phyloP scores from a whole-genome alignment of 2,113 vertebrate species.

The Larimichthys polyactis region DNA sequence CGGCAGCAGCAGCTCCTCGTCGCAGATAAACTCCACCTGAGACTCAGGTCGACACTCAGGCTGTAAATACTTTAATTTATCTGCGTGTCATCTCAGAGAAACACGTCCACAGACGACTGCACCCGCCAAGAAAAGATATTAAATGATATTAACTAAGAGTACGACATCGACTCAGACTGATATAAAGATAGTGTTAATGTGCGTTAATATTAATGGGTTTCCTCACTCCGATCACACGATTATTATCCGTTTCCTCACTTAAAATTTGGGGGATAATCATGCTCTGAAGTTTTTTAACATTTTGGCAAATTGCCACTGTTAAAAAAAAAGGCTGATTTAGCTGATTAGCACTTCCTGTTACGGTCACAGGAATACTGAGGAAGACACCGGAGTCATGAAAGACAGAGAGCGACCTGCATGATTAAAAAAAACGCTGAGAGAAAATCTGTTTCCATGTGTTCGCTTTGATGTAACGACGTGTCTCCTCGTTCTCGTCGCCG shows the following conservation, averaged over 20 bases:
- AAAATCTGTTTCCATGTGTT: not conserved
- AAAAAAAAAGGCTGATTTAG: not conserved
- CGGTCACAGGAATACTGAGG: not conserved
- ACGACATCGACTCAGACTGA: too few species aligned
- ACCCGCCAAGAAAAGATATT: too few species aligned
- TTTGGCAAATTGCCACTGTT: not conserved
- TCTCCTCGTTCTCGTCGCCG: not conserved
- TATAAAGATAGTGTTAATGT: too few species aligned
- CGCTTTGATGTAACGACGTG: not conserved
- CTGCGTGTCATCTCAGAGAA: not conserved
- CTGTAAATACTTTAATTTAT: constrained; percentile 61
- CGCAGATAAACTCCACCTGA: constrained; percentile 81
- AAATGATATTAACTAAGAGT: too few species aligned
- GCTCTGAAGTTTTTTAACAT: not conserved
- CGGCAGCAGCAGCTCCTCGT: constrained; percentile 86
- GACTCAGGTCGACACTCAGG: not conserved
- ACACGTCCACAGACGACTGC: too few species aligned
- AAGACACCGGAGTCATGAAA: not conserved
- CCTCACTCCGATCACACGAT: too few species aligned
- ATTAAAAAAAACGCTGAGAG: not conserved
- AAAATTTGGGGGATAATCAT: too few species aligned
- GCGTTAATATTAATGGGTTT: too few species aligned
- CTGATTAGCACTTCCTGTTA: not conserved
- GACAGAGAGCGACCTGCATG: not conserved
- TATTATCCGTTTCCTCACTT: too few species aligned